These are phyloP conservation scores for Lanistes nyassanus DNA, from an alignment of 1,140 invertebrate species.

Conservation along the genomic window DNA sequence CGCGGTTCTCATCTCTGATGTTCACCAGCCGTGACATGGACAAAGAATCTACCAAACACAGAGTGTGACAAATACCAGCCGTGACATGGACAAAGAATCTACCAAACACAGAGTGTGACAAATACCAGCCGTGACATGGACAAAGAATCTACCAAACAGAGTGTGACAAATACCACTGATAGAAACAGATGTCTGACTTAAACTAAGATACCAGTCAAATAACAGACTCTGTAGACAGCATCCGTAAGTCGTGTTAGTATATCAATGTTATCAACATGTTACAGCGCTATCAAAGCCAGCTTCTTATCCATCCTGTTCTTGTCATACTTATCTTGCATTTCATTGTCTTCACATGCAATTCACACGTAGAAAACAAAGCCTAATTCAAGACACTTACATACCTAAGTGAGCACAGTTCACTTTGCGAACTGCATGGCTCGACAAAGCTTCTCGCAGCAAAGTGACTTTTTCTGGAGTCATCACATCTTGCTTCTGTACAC, in stretches of 20 bases:
- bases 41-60: neutral
- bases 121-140: neutral
- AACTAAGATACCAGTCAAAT: no score
- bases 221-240: no score
- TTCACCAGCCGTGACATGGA: slow-evolving; percentile 13
- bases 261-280: no score
- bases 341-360: no score
- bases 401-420: slow-evolving; percentile 55
- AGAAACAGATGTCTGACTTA: no score
- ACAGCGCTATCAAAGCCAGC: no score
- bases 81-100: neutral
- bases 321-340: no score
- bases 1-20: neutral
- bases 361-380: neutral
- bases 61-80: no score
- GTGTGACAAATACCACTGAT: no score
- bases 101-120: neutral
- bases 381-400: slow-evolving; percentile 19
- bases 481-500: slow-evolving; percentile 12
- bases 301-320: no score
- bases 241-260: no score
- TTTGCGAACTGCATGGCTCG: slow-evolving; percentile 41
- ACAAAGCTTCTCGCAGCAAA: slow-evolving; percentile 48
- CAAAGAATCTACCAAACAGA: neutral
- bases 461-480: slow-evolving; percentile 48